phyloP scores from a whole-genome alignment of 2,797 vertebrate genomes.

The Mormyrops attenuatus region DNA sequence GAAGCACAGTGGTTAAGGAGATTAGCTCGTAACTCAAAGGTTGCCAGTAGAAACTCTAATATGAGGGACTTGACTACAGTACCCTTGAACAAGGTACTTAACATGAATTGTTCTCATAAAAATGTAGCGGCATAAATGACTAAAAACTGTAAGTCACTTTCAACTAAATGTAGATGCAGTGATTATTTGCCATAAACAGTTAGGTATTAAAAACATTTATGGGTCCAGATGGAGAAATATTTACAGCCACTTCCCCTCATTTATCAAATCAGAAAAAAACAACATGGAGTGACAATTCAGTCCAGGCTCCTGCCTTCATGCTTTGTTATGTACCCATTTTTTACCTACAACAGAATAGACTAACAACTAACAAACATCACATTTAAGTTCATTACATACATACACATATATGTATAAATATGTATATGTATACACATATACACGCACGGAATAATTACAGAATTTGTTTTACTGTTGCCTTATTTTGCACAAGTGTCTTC shows the following conservation, averaged over 20 bases:
- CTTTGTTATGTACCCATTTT: not conserved
- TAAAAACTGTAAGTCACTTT: not conserved
- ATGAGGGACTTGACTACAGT: not conserved
- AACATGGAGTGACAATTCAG: not conserved
- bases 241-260: not conserved
- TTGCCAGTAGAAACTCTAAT: not conserved
- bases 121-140: not conserved
- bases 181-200: not conserved
- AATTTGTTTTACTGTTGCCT: not conserved
- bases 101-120: not conserved
- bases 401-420: not conserved
- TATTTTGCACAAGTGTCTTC: not conserved
- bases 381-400: not conserved
- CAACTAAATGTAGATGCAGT: slow-evolving; percentile 8
- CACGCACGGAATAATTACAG: not conserved
- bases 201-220: not conserved
- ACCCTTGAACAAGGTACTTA: not conserved
- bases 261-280: not conserved
- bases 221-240: slow-evolving; percentile 1
- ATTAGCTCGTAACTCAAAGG: not conserved
- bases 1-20: not conserved
- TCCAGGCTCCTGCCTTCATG: not conserved
- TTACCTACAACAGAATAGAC: not conserved
- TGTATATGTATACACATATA: not conserved
- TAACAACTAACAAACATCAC: not conserved